Evolutionary conservation across 2,113 vertebrate species (phyloP), one percentile per base, ranked within the genome.

Genomic region (Paratilapia polleni): DNA sequence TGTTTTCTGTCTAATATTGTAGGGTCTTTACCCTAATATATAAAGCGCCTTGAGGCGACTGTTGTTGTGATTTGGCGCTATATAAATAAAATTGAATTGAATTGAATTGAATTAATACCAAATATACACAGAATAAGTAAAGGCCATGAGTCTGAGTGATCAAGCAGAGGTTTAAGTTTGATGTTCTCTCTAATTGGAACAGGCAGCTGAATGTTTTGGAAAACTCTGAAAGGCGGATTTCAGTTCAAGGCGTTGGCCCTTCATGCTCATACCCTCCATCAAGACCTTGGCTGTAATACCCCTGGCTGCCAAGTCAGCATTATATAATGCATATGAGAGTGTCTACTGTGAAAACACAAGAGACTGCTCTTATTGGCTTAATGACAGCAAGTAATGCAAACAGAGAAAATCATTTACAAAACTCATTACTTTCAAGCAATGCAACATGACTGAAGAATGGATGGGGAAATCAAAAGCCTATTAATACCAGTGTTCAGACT

Each of bases 301-400:
- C 60, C 85, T 90, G 93, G 87, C 80, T 87, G 87, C 80, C 38
- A 81, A 11, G 79, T 89, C 91, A 85, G 83, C 73, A 62, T 95
- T 94, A 95, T 88, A 75, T 94, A 95, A 95, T 87, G 58, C 78
- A 81, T 81, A 85, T 81, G 63, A 92, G 86, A 68, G 83, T 85
- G 85, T 91, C 59, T 80, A 60, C 86, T 92, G 79, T 89, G 76
- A 83, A 88, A 92, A 87, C 78, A 82, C 20, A 91, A 81, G 52
- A 89, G 87, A 57, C 75, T 81, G 84, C 77, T 87, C 82, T 90
- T 87, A 88, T 87, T 90, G 85, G 81, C 87, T 91, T 74, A 47
- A 73, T 63, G 82, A 34, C 73, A 74, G 83, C 79, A 83, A 89
- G 81, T 89, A 88, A 87, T 22, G 43, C 78, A 86, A 81, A 90